Evolutionary conservation across 1,140 invertebrate genomes (phyloP).

Genomic region (Macrocentrus cingulum): DNA sequence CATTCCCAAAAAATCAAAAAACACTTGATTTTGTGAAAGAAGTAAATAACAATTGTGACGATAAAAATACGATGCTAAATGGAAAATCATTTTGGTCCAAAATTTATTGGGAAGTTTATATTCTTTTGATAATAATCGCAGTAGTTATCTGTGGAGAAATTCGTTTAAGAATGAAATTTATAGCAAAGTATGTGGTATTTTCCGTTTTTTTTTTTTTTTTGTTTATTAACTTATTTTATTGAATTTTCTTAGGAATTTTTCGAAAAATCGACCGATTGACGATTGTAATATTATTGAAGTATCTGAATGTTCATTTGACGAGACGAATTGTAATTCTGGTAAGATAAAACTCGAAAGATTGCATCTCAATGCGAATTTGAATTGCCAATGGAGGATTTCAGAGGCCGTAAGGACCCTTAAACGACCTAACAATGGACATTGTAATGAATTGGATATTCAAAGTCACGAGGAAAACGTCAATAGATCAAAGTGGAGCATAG

Average conservation of each 20-base stretch:
- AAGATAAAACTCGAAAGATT: slow-evolving; percentile 1
- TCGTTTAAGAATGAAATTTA: slow-evolving; percentile 1
- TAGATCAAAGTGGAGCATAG: background rate
- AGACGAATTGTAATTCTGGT: too few relatives aligned
- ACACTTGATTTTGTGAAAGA: too few relatives aligned
- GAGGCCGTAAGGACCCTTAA: background rate
- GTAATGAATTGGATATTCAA: background rate
- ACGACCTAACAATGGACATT: background rate
- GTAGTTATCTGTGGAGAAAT: background rate
- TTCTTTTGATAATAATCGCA: slow-evolving; percentile 7
- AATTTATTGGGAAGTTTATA: background rate
- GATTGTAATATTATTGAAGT: too few relatives aligned
- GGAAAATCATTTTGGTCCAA: too few relatives aligned
- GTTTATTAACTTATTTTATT: too few relatives aligned
- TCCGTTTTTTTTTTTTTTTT: too few relatives aligned
- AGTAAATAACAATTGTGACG: too few relatives aligned
- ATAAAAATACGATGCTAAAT: too few relatives aligned
- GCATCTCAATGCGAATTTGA: background rate
- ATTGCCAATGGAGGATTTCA: background rate
- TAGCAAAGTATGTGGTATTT: too few relatives aligned
- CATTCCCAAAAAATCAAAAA: slow-evolving; percentile 1
- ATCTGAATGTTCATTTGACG: too few relatives aligned
- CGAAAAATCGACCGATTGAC: too few relatives aligned
- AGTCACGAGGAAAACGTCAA: background rate
- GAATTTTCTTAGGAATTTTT: too few relatives aligned